Conservation (phyloP, 2,113 vertebrate species). For the Tursiops truncatus region DNA sequence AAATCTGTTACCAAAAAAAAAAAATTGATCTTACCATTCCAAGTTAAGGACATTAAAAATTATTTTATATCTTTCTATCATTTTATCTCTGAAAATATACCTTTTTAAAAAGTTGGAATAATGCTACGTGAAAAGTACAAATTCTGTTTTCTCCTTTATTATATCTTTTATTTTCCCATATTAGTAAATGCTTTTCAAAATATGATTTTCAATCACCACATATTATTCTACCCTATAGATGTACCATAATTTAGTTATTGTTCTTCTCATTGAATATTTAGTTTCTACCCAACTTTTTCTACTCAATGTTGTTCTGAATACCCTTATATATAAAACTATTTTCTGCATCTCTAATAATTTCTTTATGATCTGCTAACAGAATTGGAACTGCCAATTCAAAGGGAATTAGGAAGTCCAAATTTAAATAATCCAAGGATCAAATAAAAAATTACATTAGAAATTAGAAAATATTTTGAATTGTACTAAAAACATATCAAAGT, state of each 20-base stretch:
- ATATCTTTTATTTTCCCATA: neutral
- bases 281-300: neutral
- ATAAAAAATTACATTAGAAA: neutral
- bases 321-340: neutral
- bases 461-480: neutral
- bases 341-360: slow-evolving; percentile 16
- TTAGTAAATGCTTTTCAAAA: neutral
- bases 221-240: neutral
- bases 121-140: neutral
- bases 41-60: neutral
- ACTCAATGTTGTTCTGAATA: neutral
- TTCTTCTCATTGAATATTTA: neutral
- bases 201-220: slow-evolving; percentile 6
- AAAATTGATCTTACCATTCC: neutral
- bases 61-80: neutral
- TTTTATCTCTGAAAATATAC: neutral
- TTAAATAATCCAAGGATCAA: neutral
- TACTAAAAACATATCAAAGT: neutral
- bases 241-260: neutral
- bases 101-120: neutral
- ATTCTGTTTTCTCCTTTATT: neutral
- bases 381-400: neutral
- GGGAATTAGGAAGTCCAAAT: neutral
- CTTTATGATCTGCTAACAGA: neutral
- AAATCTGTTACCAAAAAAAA: neutral